These are phyloP conservation scores for Cantharis lateralis DNA, from an alignment of 2,888 invertebrate genomes.

Conservation along the genomic window DNA sequence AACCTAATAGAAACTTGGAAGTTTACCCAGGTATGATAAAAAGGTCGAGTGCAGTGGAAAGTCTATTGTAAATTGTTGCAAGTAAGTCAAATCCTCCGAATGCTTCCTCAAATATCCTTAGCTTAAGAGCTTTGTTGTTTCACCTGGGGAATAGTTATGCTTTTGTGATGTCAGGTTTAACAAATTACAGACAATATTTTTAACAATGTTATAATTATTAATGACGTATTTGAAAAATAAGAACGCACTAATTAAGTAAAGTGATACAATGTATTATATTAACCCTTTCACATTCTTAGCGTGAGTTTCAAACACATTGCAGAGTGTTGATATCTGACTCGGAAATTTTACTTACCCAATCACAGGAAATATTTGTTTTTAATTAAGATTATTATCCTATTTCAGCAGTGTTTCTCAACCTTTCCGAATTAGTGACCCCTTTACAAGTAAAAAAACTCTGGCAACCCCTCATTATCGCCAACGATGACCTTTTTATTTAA, in stretches of 20 bases:
- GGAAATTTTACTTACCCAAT: no score
- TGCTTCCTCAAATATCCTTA: not conserved
- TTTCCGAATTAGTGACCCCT: no score
- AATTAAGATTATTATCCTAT: no score
- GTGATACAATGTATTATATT: not conserved
- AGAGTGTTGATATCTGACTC: not conserved
- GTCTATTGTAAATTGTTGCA: not conserved
- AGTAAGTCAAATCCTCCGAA: not conserved
- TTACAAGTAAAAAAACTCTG: no score
- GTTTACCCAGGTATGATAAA: constrained; percentile 10
- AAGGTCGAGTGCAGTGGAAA: constrained; percentile 6
- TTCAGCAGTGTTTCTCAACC: no score
- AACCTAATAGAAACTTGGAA: constrained; percentile 16
- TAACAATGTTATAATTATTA: not conserved
- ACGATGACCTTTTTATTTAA: no score
- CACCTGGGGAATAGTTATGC: not conserved
- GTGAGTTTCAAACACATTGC: not conserved
- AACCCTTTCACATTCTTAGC: not conserved
- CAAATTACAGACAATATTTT: not conserved
- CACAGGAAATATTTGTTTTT: not conserved
- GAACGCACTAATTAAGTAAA: not conserved
- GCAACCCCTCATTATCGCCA: no score
- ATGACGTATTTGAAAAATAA: not conserved
- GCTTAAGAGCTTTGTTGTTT: constrained; percentile 10
- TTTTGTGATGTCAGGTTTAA: not conserved